Base-by-base conservation (phyloP, 2,797 vertebrate genomes). In the Babyrousa celebensis region DNA sequence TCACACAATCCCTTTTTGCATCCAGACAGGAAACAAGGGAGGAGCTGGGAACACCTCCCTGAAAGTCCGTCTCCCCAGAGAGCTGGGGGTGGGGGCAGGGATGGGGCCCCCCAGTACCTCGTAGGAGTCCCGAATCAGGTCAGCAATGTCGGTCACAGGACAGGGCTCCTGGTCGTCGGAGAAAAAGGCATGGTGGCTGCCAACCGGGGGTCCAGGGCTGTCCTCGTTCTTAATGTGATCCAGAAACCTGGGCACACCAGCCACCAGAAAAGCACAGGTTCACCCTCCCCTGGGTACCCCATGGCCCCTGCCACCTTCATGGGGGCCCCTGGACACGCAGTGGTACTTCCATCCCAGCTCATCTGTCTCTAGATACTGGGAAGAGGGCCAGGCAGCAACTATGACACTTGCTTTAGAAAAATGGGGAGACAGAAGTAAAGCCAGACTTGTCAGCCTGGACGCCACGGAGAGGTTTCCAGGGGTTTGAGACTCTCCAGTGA, bases 51-150 rank as follows among this genome's bases (percentile, higher is more conserved):
- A 21, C 20, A 32, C 58, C n/a, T 40, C 72, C 89, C 29, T 48
- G 60, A 27, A 52, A 0, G 5, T 9, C 70, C 60, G 16, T 3
- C 25, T 29, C 36, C 67, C 25, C 43, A 85, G 40, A n/a, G 23
- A 11, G 32, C 1, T 0, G n/a, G 25, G 60, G 32, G 12, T 10
- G 32, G 32, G 23, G 29, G 4, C 23, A 12, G 77, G 56, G 32
- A 10, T 11, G 56, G 56, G 77, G 52, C 48, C 25, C 9, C 6
- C 43, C 6, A 9, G n/a, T 97, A 99, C 99, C 99, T 99, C 99
- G 12, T 99, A 99, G 23, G 99, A 99, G 88, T 99, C 99, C 1
- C 98, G 99, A 97, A 99, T 99, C 92, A 99, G 98, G 89, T 99
- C 98, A 0, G 99, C 99, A 98, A 99, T 99, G 98, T 99, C 99